Base-by-base conservation (phyloP, 2,113 vertebrate genomes). In the Sapayoa aenigma region DNA sequence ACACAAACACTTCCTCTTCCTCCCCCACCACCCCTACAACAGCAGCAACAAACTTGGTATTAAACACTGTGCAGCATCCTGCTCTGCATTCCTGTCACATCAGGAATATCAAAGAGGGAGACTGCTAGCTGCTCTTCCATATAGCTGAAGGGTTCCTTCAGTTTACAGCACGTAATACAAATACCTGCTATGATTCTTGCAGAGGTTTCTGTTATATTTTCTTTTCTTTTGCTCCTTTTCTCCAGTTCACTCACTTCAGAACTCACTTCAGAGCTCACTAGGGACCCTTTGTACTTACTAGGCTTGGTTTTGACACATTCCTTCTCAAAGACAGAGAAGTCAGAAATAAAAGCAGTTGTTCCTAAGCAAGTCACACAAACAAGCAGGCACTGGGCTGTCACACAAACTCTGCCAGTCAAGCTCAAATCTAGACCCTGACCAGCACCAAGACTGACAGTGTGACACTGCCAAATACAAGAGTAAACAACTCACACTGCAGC, bases 1-100 rank as follows among this genome's bases (percentile, higher is more conserved):
- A 14, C 86, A 95, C 44, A 85, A 84, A 77, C 72, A 50, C 87
- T 93, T 91, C 95, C 93, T 94, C 89, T 84, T 96, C 77, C 84
- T 87, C 41, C 84, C 56, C 66, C 80, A 17, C 23, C 59, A 25
- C 9, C 90, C 50, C 68, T 30, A 52, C 0, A 0, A 84, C 74
- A 89, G n/a, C 84, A 85, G 78, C 58, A 89, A 84, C 91, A 90
- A 93, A 95, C 66, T 87, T 80, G 71, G 72, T 80, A 81, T 20
- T 67, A 89, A 95, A 76, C 77, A 53, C 74, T 58, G 2, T 21
- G 66, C 89, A 88, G 49, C 75, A 83, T 22, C 82, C 90, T 86
- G 63, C 90, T 95, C 93, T 55, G 59, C 84, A 91, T 80, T 95
- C 82, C 74, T 50, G 19, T 56, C 92, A 92, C 93, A 91, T 69